Base-by-base conservation (phyloP, 1,140 invertebrate genomes). In the Listronotus bonariensis region DNA sequence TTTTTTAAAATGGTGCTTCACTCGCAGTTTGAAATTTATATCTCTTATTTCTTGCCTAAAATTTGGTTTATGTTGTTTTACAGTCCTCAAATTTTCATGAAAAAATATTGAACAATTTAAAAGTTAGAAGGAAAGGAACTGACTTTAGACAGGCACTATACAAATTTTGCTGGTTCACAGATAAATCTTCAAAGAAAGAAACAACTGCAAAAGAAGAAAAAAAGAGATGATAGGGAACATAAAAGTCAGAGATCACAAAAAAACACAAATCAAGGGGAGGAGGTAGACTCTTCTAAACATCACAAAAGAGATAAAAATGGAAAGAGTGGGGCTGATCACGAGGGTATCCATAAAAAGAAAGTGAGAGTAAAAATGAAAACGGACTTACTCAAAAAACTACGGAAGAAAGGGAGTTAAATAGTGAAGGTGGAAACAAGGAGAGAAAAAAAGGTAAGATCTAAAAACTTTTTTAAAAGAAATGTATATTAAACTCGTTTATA, bases 231-330 rank as follows among this genome's bases (percentile, higher is more conserved):
- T 38, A 51, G 61, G 54, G 67, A 68, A 48, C 43, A 54, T 10
- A 59, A 62, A 49, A 14, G 18, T 32, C 41, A 18, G n/a, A 53
- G 57, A 14, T 49, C 60, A 41, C 54, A 38, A 41, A 51, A 40
- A 45, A 41, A 46, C 14, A 58, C 14, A 60, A 36, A 40, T 8
- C 51, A 55, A 49, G 20, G n/a, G 20, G 56, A 64, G 1, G 53
- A 70, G 8, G 8, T 20, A 6, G 62, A 65, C 7, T 46, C 62
- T 8, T 41, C 49, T 12, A 54, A 57, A 45, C 43, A 41, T 38
- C 43, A 48, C 34, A 68, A 53, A 43, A 53, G 20, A 12, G 59
- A 54, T 8, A 55, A 54, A 60, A 55, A 64, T 12, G 38, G 15
- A 17, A 58, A 55, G 32, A 34, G 34, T 48, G 49, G 53, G 34